Conservation (phyloP, 2,888 invertebrate genomes). For the Autographa gamma region DNA sequence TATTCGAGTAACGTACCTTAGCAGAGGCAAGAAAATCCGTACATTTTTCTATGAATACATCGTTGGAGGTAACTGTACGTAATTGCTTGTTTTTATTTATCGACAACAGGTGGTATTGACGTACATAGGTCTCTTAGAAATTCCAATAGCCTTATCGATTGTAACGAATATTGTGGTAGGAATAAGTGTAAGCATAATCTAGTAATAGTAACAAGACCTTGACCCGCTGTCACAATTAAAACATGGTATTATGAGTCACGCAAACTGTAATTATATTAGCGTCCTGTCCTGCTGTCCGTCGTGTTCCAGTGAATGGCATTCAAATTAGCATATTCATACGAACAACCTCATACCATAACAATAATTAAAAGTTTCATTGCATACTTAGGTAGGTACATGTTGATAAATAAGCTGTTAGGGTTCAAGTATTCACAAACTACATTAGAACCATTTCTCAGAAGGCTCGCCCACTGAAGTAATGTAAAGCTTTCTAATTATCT, state of each 20-base stretch:
- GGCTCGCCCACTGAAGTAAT: no score
- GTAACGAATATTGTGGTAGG: slow-evolving; percentile 4
- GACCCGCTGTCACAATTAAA: slow-evolving; percentile 62
- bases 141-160: slow-evolving; percentile 9
- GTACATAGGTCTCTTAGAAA: slow-evolving; percentile 10
- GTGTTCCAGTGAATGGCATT: slow-evolving; percentile 53
- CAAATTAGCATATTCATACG: slow-evolving; percentile 35
- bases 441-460: no score
- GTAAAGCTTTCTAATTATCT: no score
- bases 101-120: slow-evolving; percentile 11
- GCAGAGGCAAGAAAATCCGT: slow-evolving; percentile 21
- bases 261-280: slow-evolving; percentile 64
- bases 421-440: background rate
- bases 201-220: slow-evolving; percentile 47
- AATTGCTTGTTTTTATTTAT: slow-evolving; percentile 22
- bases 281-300: slow-evolving; percentile 24
- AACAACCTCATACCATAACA: slow-evolving; percentile 37
- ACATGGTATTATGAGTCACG: slow-evolving; percentile 58
- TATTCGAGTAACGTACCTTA: slow-evolving; percentile 32
- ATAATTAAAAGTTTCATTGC: slow-evolving; percentile 26
- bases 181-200: slow-evolving; percentile 35
- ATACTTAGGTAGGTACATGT: no score
- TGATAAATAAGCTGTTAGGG: background rate
- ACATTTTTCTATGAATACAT: slow-evolving; percentile 24
- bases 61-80: slow-evolving; percentile 28